phyloP scores from a whole-genome alignment of 2,113 vertebrate genomes.

The Anguilla japonica region DNA sequence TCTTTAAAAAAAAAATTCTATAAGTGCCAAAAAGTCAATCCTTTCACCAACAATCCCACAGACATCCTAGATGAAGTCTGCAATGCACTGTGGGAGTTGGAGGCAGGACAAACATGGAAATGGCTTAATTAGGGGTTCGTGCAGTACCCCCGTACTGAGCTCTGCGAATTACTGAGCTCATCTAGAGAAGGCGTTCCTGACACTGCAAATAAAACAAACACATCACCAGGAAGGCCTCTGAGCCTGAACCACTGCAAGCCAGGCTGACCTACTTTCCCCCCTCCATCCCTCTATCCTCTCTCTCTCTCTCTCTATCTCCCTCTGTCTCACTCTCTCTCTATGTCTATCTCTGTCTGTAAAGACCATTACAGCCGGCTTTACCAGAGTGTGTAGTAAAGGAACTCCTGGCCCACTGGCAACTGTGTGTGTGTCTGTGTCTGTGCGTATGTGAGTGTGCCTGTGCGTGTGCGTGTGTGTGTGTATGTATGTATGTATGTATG shows the following conservation, averaged over 20 bases:
- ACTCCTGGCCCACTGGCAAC: conserved; percentile 54
- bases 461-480: conserved; percentile 13
- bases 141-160: background rate
- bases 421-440: conserved; percentile 25
- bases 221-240: conserved; percentile 48
- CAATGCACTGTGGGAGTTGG: too few species aligned
- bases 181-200: conserved; percentile 29
- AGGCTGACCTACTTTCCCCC: conserved; percentile 70
- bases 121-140: too few species aligned
- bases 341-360: conserved; percentile 37
- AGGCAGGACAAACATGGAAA: too few species aligned
- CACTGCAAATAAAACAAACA: conserved; percentile 39
- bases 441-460: conserved; percentile 9
- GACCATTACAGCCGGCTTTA: conserved; percentile 57
- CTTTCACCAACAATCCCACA: too few species aligned
- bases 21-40: too few species aligned
- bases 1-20: too few species aligned
- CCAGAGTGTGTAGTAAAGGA: conserved; percentile 67
- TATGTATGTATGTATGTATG: background rate
- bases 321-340: conserved; percentile 3
- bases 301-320: conserved; percentile 35
- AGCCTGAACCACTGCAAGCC: conserved; percentile 58
- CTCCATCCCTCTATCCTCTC: conserved; percentile 17
- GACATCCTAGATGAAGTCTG: too few species aligned
- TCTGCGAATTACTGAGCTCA: conserved; percentile 27